Base-by-base conservation (phyloP, 1,140 invertebrate species). In the Chlorops oryzae region DNA sequence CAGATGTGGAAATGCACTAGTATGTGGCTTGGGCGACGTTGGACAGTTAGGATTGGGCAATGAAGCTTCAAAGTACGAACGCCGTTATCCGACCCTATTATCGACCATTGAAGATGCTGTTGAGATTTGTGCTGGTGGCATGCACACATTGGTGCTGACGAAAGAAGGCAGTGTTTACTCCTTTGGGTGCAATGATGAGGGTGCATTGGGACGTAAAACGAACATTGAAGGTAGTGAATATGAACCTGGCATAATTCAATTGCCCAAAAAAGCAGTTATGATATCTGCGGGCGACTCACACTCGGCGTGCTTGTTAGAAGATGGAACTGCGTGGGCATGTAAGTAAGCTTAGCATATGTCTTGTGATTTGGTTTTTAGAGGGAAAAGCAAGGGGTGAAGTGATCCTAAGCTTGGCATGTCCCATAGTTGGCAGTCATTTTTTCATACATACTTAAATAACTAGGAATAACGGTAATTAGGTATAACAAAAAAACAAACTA, bases 271-370 rank as follows among this genome's bases (percentile, higher is more conserved):
- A 60, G 84, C 83, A 0, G 75, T 87, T 12, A 80, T 87, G 70
- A 78, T 97, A 5, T 81, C 86, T n/a, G 92, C 92, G 22, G 95
- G 94, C 1, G 94, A 97, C 75, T 95, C 91, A 12, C 94, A 96
- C 69, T 87, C 89, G 17, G 92, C 90, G 18, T 91, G 86, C 9
- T 74, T 98, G 13, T 75, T 92, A 17, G 81, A 89, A 34, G 83
- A 87, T 76, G 92, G 92, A 5, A 74, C 83, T 50, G 89, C 94
- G 2, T 96, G 83, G 74, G 83, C 86, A 1, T 70, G n/a, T n/a
- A n/a, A n/a, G n/a, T n/a, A n/a, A n/a, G n/a, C n/a, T n/a, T n/a
- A n/a, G n/a, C n/a, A n/a, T n/a, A n/a, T n/a, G n/a, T n/a, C n/a
- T n/a, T n/a, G n/a, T n/a, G n/a, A n/a, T n/a, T n/a, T n/a, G n/a